Evolutionary conservation across 2,113 vertebrate species (phyloP).

Genomic region (Riparia riparia): DNA sequence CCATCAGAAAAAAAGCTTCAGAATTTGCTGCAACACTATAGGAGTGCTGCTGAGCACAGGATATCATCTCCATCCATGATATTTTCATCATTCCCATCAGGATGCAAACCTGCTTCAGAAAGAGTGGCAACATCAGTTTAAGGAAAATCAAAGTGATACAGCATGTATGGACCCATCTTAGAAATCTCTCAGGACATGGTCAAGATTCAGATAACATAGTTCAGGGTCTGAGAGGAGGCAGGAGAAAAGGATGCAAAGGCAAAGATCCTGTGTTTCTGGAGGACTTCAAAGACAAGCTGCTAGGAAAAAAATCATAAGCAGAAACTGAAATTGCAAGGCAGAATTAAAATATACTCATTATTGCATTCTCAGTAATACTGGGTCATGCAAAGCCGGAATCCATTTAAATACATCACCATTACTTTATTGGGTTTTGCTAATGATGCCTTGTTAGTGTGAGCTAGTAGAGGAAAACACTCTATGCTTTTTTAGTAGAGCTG

Average conservation of each 20-base stretch:
- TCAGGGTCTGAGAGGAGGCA: background rate
- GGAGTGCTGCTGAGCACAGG: background rate
- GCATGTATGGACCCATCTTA: fast-evolving
- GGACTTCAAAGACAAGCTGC: background rate
- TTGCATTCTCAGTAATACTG: background rate
- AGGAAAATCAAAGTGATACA: background rate
- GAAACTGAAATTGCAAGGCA: background rate
- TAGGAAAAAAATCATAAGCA: background rate
- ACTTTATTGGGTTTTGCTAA: background rate
- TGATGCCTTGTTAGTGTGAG: background rate
- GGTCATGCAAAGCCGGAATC: background rate
- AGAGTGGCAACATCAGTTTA: background rate
- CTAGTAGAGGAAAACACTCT: background rate
- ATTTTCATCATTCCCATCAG: background rate
- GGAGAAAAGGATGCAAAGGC: background rate
- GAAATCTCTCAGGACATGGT: fast-evolving
- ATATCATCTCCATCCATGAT: background rate
- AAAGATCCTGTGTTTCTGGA: background rate
- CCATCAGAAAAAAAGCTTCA: background rate
- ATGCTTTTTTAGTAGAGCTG: background rate
- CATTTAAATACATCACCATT: background rate
- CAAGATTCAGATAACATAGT: background rate
- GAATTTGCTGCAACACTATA: background rate
- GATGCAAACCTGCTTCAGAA: fast-evolving
- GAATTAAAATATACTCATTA: background rate